Percentiles rank a stretch among this genome's conserved stretches.
Conservation (phyloP, 1,140 invertebrate species). For the Psix sp. region DNA sequence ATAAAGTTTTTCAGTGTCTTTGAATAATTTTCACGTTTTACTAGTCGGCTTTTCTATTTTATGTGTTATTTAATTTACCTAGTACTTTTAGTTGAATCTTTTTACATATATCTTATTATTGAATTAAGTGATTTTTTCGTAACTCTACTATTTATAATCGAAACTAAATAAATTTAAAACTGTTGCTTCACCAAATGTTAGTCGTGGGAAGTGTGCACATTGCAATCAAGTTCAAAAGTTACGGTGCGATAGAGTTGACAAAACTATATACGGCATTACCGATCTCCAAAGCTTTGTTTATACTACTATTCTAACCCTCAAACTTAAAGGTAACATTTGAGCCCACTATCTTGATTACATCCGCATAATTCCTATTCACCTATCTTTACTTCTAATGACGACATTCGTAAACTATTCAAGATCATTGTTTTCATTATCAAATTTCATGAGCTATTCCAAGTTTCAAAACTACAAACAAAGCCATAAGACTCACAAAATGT, state of each 20-base stretch:
- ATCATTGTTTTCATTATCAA: constrained; percentile 27
- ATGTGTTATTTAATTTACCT: no score
- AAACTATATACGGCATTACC: constrained; percentile 31
- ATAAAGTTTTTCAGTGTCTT: no score
- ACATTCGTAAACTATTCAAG: constrained; percentile 30
- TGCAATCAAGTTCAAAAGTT: constrained; percentile 25
- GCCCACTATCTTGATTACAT: constrained; percentile 24
- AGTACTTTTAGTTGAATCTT: no score
- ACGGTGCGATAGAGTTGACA: constrained; percentile 33
- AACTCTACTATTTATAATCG: no score
- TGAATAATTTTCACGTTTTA: no score
- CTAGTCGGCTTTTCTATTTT: no score
- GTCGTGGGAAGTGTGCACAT: background rate
- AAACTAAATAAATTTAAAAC: no score
- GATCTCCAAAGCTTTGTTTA: constrained; percentile 39
- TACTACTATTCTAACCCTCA: constrained; percentile 18
- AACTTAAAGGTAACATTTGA: constrained; percentile 14
- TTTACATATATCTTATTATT: no score
- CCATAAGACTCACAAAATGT: background rate
- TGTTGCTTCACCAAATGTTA: no score
- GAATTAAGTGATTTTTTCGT: no score
- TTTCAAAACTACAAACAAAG: constrained; percentile 4
- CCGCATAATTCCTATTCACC: constrained; percentile 32
- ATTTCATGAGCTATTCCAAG: constrained; percentile 9
- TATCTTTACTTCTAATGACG: constrained; percentile 25